Evolutionary conservation across 2,113 vertebrate species (phyloP), one percentile per base, ranked within the genome.

Genomic region (Hippocampus guttulatus): DNA sequence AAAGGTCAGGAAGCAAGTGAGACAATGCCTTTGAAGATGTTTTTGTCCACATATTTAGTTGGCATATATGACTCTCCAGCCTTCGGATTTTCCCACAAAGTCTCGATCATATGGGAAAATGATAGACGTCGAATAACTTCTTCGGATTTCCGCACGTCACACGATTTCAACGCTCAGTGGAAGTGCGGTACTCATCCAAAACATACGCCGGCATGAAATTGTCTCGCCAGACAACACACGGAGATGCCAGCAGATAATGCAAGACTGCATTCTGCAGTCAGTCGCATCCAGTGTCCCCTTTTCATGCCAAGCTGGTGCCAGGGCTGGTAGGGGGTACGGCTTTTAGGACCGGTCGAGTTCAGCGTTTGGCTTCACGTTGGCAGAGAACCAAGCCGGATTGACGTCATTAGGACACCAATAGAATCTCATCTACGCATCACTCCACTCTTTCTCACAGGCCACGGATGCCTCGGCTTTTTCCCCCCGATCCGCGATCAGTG

Each of bases 1-100:
- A 40, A 67, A 47, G 43, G 64, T 43, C 91, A 90, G 90, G 90
- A 91, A 89, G 93, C 92, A 92, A 65, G 79, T 80, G 81, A 85
- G 78, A 80, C 74, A 52, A 78, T 68, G 78, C 78, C 27, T 73
- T 84, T 81, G 70, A 76, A 81, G 30, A 81, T 79, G 73, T 78
- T 55, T 69, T 65, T 57, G 27, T 61, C 7, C 58, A 30, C 58
- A 33, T 61, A 61, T 18, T 5, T 33, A 61, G 27, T 61, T 30
- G 3, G 5, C 58, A 61, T 61, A 61, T 20, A 38, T 61, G 33
- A 61, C 27, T 16, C 27, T 33, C 58, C 30, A 61, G 16, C 58
- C 27, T 33, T 30, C 18, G 27, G 15, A 30, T 61, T 61, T 61
- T 33, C 58, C 58, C 15, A 1, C 14, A 60, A 60, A n/a, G 58